Conservation (phyloP, 1,140 invertebrate genomes). For the Drosophila equinoxialis region DNA sequence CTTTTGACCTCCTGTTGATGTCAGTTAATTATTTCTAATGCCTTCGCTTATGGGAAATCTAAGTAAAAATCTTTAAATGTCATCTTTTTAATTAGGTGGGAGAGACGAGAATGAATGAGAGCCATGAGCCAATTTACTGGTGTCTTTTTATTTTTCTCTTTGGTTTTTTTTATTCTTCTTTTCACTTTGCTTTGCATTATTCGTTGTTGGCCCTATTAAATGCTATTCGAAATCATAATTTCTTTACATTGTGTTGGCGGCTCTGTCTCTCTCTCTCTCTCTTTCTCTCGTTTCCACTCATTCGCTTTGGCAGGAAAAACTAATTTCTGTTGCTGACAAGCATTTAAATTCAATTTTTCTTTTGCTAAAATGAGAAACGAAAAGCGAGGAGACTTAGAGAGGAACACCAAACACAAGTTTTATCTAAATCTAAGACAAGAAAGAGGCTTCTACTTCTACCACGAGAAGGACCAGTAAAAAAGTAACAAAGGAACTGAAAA, state of each 20-base stretch:
- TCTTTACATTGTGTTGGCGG: slow-evolving; percentile 26
- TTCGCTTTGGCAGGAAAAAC: slow-evolving; percentile 52
- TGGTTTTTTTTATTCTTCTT: slow-evolving; percentile 11
- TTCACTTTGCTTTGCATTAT: slow-evolving; percentile 20
- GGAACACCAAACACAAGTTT: slow-evolving; percentile 31
- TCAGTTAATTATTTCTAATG: slow-evolving; percentile 54
- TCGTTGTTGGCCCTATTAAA: slow-evolving; percentile 26
- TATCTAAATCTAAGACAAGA: slow-evolving; percentile 35
- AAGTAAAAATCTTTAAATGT: slow-evolving; percentile 9
- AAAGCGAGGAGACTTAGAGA: slow-evolving; percentile 19
- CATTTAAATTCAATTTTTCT: slow-evolving; percentile 74
- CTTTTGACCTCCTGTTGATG: slow-evolving; percentile 36
- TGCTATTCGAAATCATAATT: slow-evolving; percentile 54
- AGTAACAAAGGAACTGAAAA: too few species aligned
- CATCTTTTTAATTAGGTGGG: slow-evolving; percentile 17
- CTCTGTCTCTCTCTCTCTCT: slow-evolving; percentile 18
- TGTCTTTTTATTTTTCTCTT: neutral
- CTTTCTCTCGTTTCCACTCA: slow-evolving; percentile 24
- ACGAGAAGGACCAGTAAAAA: neutral
- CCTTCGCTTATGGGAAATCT: slow-evolving; percentile 7
- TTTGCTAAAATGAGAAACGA: slow-evolving; percentile 17
- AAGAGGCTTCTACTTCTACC: slow-evolving; percentile 2
- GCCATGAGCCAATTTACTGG: slow-evolving; percentile 3
- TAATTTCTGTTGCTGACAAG: slow-evolving; percentile 75
- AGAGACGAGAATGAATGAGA: slow-evolving; percentile 2